These are phyloP conservation scores for Salvelinus namaycush DNA, from an alignment of 2,113 vertebrate species.

Conservation along the genomic window DNA sequence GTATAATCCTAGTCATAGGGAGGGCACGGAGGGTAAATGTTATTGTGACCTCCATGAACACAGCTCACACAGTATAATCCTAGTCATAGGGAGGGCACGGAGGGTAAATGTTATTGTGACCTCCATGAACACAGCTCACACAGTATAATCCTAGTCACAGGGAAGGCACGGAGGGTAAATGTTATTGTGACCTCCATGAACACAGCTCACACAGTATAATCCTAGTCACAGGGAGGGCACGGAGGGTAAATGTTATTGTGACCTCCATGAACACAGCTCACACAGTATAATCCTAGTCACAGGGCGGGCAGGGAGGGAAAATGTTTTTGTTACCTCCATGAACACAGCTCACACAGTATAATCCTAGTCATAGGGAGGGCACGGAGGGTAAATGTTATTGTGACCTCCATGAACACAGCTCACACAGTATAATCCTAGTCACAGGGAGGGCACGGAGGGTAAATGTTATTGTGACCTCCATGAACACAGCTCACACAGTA, in stretches of 20 bases:
- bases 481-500: conserved; percentile 15
- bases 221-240: neutral
- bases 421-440: too few relatives aligned
- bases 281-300: neutral
- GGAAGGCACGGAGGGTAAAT: neutral
- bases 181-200: conserved; percentile 20
- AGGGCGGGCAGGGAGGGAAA: neutral
- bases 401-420: too few relatives aligned
- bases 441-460: too few relatives aligned
- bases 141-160: neutral
- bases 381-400: neutral
- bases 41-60: conserved; percentile 1
- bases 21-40: neutral
- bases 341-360: conserved; percentile 13
- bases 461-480: neutral
- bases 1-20: neutral
- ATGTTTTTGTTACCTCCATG: conserved; percentile 17
- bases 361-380: neutral
- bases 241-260: conserved; percentile 11
- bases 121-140: conserved; percentile 14
- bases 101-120: conserved; percentile 12
- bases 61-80: conserved; percentile 8
- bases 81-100: neutral
- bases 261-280: conserved; percentile 12
- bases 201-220: conserved; percentile 10